A percentile compares a stretch with the other conserved stretches of the same genome.
These are phyloP conservation scores for Sebastes trivittatus DNA, from an alignment of 2,797 vertebrate genomes.

Conservation along the genomic window DNA sequence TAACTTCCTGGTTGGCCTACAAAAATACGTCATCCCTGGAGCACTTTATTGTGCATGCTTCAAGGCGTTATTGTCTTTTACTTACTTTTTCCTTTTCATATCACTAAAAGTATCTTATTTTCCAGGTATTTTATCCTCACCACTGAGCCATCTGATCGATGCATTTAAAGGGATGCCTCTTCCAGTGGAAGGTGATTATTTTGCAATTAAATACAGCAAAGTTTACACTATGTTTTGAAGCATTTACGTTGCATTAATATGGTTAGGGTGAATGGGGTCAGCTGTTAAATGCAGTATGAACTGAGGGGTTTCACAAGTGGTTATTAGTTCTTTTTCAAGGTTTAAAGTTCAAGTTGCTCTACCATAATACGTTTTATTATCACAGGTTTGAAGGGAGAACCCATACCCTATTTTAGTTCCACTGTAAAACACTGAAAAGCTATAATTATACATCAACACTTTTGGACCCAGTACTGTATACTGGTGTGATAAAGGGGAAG, in stretches of 20 bases:
- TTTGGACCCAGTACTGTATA: background rate
- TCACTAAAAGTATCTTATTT: slow-evolving; percentile 24
- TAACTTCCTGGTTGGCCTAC: no score
- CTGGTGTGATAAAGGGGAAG: background rate
- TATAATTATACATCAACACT: background rate
- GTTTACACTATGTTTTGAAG: slow-evolving; percentile 45
- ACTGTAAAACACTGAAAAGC: slow-evolving; percentile 8
- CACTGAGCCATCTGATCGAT: slow-evolving; percentile 41
- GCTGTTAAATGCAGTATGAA: background rate
- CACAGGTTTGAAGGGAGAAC: slow-evolving; percentile 1
- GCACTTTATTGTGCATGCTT: background rate
- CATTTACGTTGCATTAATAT: background rate
- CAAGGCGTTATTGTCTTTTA: background rate
- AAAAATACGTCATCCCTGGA: no score
- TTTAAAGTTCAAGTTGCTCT: slow-evolving; percentile 13
- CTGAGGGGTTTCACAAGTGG: slow-evolving; percentile 6
- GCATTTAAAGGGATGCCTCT: slow-evolving; percentile 20
- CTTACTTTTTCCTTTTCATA: background rate
- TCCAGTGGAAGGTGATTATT: slow-evolving; percentile 23
- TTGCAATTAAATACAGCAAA: slow-evolving; percentile 35
- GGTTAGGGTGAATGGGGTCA: slow-evolving; percentile 13
- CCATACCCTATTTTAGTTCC: background rate
- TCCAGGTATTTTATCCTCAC: slow-evolving; percentile 66
- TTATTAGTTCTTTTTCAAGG: background rate
- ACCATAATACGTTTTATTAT: background rate